phyloP scores from a whole-genome alignment of 1,140 invertebrate species.

The Delia radicum region DNA sequence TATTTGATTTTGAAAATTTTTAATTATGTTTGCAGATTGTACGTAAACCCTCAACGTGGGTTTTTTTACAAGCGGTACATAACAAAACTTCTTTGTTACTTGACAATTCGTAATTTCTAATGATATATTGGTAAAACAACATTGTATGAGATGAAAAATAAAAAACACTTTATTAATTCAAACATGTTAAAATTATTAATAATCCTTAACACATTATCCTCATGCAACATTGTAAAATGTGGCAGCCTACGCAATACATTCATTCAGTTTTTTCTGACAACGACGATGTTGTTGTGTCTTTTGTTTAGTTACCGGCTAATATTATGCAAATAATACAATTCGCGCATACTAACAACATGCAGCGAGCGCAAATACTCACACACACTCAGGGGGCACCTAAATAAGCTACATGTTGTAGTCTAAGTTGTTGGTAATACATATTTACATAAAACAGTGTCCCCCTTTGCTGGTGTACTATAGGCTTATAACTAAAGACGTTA shows the following conservation, averaged over 20 bases:
- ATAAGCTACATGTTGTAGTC: neutral
- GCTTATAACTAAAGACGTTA: no score
- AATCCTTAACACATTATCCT: constrained; percentile 21
- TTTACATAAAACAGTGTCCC: neutral
- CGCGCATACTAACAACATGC: neutral
- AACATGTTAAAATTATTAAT: constrained; percentile 23
- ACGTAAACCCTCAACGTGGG: no score
- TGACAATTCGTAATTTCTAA: neutral
- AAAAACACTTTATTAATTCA: neutral
- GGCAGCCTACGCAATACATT: constrained; percentile 11
- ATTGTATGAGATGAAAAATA: neutral
- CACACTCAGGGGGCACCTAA: neutral
- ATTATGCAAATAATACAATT: constrained; percentile 11
- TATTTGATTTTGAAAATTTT: no score
- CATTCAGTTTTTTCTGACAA: neutral
- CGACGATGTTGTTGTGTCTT: neutral
- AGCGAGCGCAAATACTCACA: neutral
- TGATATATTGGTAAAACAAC: neutral
- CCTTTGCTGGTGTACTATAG: no score
- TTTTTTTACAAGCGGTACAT: no score
- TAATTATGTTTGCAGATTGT: no score
- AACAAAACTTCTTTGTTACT: neutral
- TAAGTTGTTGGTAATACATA: neutral
- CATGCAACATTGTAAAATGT: constrained; percentile 1
- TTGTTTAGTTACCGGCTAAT: constrained; percentile 9